Conservation (phyloP, 2,888 invertebrate species). For the Resseliella maxima region DNA sequence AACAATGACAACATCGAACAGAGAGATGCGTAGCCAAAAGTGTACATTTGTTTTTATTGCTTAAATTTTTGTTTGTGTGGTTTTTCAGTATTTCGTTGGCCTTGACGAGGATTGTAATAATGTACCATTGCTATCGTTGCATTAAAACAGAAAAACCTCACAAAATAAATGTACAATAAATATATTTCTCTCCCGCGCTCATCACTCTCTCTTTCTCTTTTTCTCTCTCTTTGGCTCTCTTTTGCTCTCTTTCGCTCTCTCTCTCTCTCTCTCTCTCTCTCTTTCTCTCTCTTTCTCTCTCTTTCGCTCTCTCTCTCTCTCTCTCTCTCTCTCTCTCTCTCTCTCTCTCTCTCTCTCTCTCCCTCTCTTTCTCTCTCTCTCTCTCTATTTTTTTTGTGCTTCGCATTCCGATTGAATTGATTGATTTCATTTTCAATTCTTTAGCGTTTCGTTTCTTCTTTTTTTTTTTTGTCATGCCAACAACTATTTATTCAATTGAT, state of each 20-base stretch:
- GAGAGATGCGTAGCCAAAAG: neutral
- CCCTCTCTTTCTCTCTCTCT: too few species aligned
- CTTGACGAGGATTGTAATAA: neutral
- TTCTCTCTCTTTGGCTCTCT: too few species aligned
- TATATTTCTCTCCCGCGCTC: neutral
- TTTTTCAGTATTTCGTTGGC: neutral
- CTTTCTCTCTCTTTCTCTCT: too few species aligned
- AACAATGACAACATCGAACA: neutral
- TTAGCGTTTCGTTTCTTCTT: too few species aligned
- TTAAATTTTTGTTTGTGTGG: constrained; percentile 29
- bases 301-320: neutral
- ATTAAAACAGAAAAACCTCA: neutral
- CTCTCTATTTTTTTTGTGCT: neutral
- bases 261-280: neutral
- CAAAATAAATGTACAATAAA: neutral
- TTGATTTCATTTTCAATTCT: constrained; percentile 36
- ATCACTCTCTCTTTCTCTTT: neutral
- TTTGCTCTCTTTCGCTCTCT: neutral
- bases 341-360: neutral
- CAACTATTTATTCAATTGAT: constrained; percentile 14
- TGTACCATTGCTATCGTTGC: neutral
- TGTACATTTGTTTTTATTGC: constrained; percentile 38
- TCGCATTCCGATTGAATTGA: constrained; percentile 26
- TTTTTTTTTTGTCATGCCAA: neutral
- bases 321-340: neutral